Evolutionary conservation across 2,888 invertebrate genomes (phyloP), one percentile per base, ranked within the genome.

Genomic region (Drosophila barbarae): DNA sequence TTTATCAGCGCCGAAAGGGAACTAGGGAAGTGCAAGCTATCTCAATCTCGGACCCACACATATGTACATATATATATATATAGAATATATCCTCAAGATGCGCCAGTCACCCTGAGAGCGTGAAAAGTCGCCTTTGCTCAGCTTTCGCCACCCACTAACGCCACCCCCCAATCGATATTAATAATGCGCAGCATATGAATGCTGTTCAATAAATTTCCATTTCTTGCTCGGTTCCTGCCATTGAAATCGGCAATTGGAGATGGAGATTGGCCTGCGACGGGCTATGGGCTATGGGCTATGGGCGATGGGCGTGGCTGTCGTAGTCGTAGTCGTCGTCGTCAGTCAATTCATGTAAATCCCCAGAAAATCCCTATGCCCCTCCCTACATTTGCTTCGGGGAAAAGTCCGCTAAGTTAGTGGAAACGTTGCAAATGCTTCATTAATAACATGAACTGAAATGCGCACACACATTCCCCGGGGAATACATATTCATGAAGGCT

Each of bases 111-210:
- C 44, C 53, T 12, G 53, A 23, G 53, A 15, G 39, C 28, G 21
- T 15, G 46, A 46, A 53, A 46, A 46, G 32, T 34, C 46, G 46
- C 58, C 39, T 39, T 39, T 34, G 26, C 46, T 39, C 38, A 39
- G 10, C n/a, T 42, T 26, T 38, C n/a, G 52, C 47, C 49, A 28
- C 63, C 42, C 51, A 34, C 42, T 32, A 54, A 67, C 47, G 55
- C 71, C 28, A 12, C 76, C 65, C 65, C 49, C 60, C 54, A 84
- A 84, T 84, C 79, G 76, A 80, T 80, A 84, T 74, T 79, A 76
- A 76, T 84, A 80, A 82, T 74, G 71, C 73, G 69, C 71, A 82
- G 60, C 83, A 79, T 77, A 77, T 81, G 83, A 83, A 68, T 57
- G 69, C 56, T 49, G 69, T 75, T 74, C 85, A 82, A 84, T 76